Evolutionary conservation across 2,113 vertebrate genomes (phyloP), one percentile per base, ranked within the genome.

Genomic region (Caretta caretta): DNA sequence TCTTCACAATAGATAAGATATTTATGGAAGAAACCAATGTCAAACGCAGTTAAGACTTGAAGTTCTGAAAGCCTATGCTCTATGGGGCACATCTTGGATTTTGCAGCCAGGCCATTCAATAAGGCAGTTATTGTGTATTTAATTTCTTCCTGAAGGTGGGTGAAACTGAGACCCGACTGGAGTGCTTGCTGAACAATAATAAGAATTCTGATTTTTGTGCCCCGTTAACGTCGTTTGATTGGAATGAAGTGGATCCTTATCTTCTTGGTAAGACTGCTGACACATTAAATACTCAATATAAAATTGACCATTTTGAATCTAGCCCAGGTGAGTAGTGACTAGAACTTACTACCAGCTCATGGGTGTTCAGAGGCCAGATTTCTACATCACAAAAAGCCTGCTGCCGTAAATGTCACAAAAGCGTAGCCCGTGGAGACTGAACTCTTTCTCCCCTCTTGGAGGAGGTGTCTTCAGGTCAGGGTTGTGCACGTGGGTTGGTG

Each of bases 171-270:
- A 99, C 99, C 7, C 98, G 99, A 12, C 99, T 99, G 50, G 99
- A 99, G 93, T 99, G 99, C 98, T 98, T 99, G 97, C 98, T 99
- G 93, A 99, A 99, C 96, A 99, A 99, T 97, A 99, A 99, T 97
- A 99, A 99, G 98, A 99, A 99, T 98, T 99, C 99, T 0, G 99
- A 99, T 97, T 99, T 99, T 98, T 99, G 99, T 88, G 99, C 99
- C 57, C 99, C 99, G 1, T 98, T 99, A 95, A 99, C 99, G 19
- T 99, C 99, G 17, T 99, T 99, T 96, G 99, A 99, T 98, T 99
- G 99, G 99, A 99, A 99, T 83, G 99, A 99, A 97, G 99, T 99
- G 81, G 99, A 99, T 96, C 99, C 99, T 76, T 99, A 99, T 97
- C 98, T 99, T 87, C 98, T 99, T 57, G 99, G 99, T 99, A 98